A percentile compares a stretch with the other conserved stretches of the same genome.
Conservation (phyloP, 2,888 invertebrate species). For the Ophraella communa region DNA sequence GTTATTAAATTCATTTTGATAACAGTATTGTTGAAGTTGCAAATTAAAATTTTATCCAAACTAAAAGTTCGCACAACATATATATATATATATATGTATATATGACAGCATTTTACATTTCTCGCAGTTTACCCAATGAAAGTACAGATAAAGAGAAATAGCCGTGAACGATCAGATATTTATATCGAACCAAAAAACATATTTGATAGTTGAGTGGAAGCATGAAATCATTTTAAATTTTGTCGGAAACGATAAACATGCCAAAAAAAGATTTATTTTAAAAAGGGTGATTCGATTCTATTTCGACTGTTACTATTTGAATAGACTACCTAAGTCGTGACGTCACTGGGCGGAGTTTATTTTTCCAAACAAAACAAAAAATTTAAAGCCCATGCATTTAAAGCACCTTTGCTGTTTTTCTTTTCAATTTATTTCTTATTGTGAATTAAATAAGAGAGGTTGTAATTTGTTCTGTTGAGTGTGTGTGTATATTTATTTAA, state of each 20-base stretch:
- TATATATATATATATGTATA: too few relatives aligned
- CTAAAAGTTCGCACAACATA: conserved; percentile 3
- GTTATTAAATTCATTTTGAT: background rate
- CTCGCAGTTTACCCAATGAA: conserved; percentile 16
- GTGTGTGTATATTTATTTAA: too few relatives aligned
- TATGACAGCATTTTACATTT: conserved; percentile 3
- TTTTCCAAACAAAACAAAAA: background rate
- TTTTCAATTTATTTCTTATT: too few relatives aligned
- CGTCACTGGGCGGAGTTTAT: too few relatives aligned
- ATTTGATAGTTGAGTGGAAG: conserved; percentile 45
- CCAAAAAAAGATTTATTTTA: conserved; percentile 54
- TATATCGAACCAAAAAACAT: conserved; percentile 39
- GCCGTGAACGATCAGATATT: conserved; percentile 30
- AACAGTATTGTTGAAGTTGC: background rate
- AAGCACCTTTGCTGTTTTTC: too few relatives aligned
- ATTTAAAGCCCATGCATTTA: too few relatives aligned
- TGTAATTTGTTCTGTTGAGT: too few relatives aligned
- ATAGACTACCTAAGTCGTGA: too few relatives aligned
- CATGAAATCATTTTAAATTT: conserved; percentile 51
- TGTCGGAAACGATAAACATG: conserved; percentile 57
- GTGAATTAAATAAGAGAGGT: too few relatives aligned
- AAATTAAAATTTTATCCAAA: background rate
- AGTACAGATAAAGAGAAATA: conserved; percentile 23
- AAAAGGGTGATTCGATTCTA: conserved; percentile 51
- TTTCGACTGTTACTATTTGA: conserved; percentile 52